These are phyloP conservation scores for Esox masquinongy DNA, from an alignment of 2,797 vertebrate species.

Conservation along the genomic window DNA sequence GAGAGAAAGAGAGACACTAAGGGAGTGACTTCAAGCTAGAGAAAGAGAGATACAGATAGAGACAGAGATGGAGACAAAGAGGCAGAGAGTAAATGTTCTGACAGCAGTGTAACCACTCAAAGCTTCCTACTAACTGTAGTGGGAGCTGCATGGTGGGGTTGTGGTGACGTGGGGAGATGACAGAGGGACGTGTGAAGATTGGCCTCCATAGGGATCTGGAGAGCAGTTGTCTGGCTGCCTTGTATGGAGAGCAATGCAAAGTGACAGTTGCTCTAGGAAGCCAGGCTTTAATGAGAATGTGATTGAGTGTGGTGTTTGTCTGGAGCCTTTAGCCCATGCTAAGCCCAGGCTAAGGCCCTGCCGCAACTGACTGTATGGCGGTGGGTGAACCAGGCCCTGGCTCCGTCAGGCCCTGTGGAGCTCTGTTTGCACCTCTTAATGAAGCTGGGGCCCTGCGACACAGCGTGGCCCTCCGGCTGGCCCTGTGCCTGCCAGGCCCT, in stretches of 20 bases:
- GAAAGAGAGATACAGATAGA: not conserved
- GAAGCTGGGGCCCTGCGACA: conserved; percentile 57
- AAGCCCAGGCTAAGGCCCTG: conserved; percentile 62
- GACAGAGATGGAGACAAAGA: not conserved
- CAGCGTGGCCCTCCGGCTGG: conserved; percentile 67
- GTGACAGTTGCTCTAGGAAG: conserved; percentile 78
- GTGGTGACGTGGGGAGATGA: conserved; percentile 48
- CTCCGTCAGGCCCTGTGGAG: conserved; percentile 46
- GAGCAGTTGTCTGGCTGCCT: conserved; percentile 45
- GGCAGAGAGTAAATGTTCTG: conserved; percentile 53
- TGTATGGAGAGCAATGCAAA: conserved; percentile 11
- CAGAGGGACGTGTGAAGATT: conserved; percentile 65
- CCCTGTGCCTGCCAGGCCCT: conserved; percentile 1
- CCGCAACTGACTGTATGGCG: conserved; percentile 66
- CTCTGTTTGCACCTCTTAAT: conserved; percentile 78
- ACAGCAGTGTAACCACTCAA: conserved; percentile 48
- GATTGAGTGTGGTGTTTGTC: conserved; percentile 71
- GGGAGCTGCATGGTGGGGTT: conserved; percentile 11
- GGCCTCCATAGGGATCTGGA: conserved; percentile 68
- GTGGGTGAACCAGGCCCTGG: conserved; percentile 26
- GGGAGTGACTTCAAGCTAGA: not conserved
- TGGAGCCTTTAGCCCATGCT: conserved; percentile 72
- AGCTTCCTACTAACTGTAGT: conserved; percentile 57
- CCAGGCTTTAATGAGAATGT: conserved; percentile 70
- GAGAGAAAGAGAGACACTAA: not conserved